Evolutionary conservation across 2,113 vertebrate genomes (phyloP), one percentile per base, ranked within the genome.

Genomic region (Otocyon megalotis): DNA sequence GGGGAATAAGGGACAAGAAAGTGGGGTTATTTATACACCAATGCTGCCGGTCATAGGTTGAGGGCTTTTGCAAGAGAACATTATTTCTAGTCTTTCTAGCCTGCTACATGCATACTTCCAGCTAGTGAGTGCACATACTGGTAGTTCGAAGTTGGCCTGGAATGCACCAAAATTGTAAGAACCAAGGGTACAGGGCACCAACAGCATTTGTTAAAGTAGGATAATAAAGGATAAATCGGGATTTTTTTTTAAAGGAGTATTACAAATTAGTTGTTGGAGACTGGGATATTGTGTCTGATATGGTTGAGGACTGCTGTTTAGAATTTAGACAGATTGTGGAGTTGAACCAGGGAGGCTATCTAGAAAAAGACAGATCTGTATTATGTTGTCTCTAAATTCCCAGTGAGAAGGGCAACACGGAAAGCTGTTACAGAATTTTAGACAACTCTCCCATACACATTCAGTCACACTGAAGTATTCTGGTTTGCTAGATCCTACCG

Each of bases 141-240:
- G 37, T 17, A 11, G 16, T 7, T 69, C 26, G 16, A 85, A 48
- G 28, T n/a, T 8, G 48, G 30, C 17, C 20, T 30, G 28, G 28
- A 35, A 10, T 8, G 2, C 35, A 60, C 15, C 72, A 43, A 54
- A 82, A 26, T 11, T 1, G 3, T 37, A 87, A 67, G 19, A 19
- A 82, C n/a, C 32, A 1, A 86, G 22, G 35, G 0, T 2, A 9
- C 16, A 71, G 24, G 16, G 20, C 19, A 43, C 17, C 0, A 0
- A 71, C 11, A 92, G 53, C 17, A 62, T 79, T 90, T 84, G 54
- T 43, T 74, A 81, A 16, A 48, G 11, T 58, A 56, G 65, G 22
- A 72, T 8, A 81, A 93, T 62, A 76, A 81, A 94, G 14, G 50
- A 84, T 90, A 56, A 63, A 94, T 63, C 32, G 9, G 2, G 17